phyloP scores from a whole-genome alignment of 1,140 invertebrate species.

The Drosophila azteca region DNA sequence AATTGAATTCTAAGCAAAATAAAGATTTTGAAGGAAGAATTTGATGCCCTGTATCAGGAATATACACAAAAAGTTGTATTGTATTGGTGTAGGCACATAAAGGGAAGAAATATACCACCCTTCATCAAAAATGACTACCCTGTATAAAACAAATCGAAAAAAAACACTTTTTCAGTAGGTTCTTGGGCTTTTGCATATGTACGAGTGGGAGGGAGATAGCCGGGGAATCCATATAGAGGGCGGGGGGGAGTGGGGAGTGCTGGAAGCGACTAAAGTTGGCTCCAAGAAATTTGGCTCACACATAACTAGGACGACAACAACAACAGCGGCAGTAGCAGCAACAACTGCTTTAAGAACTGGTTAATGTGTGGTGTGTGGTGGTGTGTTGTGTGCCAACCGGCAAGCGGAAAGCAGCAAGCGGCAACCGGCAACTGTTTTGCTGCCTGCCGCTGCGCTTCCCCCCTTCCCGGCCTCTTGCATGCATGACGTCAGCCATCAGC shows the following conservation, averaged over 20 bases:
- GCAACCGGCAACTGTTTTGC: conserved; percentile 54
- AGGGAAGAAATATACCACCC: no score
- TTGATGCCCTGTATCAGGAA: no score
- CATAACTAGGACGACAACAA: conserved; percentile 74
- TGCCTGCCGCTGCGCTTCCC: conserved; percentile 1
- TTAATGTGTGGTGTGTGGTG: conserved; percentile 65
- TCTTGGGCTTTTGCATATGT: conserved; percentile 5
- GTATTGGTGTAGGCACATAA: no score
- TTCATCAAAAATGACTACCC: no score
- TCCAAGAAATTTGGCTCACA: conserved; percentile 72
- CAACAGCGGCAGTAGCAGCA: conserved; percentile 34
- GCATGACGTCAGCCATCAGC: conserved; percentile 66
- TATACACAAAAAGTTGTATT: no score
- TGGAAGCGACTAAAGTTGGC: conserved; percentile 63
- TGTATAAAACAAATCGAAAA: no score
- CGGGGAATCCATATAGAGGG: background rate
- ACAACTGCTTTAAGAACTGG: conserved; percentile 71
- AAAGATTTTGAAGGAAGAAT: no score
- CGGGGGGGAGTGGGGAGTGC: background rate
- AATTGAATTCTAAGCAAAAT: no score
- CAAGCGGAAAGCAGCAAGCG: conserved; percentile 58
- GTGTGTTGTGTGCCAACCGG: conserved; percentile 43
- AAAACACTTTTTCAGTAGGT: conserved; percentile 36
- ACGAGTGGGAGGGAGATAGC: background rate
- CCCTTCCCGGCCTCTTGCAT: no score